phyloP scores from a whole-genome alignment of 2,113 vertebrate genomes.

The Pelmatolapia mariae region DNA sequence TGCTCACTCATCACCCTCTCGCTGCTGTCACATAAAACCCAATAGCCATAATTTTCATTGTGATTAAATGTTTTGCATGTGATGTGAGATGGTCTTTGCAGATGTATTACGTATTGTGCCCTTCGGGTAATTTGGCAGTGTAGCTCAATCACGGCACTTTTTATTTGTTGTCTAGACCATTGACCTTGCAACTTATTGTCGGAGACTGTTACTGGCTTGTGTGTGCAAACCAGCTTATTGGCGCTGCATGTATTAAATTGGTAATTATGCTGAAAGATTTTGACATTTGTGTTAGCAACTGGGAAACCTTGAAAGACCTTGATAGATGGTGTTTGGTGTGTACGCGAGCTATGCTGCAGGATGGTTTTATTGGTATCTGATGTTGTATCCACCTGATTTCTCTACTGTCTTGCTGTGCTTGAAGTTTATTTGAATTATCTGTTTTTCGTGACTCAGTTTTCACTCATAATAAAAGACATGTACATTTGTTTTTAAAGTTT shows the following conservation, averaged over 20 bases:
- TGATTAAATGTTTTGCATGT: conserved; percentile 6
- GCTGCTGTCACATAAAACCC: conserved; percentile 2
- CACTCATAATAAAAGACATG: neutral
- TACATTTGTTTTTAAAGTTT: neutral
- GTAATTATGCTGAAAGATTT: neutral
- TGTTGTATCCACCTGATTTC: neutral
- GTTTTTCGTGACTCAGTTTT: neutral
- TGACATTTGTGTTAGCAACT: neutral
- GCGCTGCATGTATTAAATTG: neutral
- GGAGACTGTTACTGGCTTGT: neutral
- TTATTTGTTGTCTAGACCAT: neutral
- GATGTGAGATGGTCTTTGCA: neutral
- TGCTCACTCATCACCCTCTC: conserved; percentile 12
- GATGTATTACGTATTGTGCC: neutral
- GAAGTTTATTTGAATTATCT: neutral
- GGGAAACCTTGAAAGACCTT: neutral
- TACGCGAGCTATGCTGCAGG: neutral
- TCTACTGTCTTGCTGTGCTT: neutral
- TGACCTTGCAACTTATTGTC: neutral
- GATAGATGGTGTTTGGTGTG: neutral
- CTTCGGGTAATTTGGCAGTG: neutral
- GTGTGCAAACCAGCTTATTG: neutral
- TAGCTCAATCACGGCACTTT: neutral
- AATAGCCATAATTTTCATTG: neutral
- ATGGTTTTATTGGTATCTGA: neutral